Evolutionary conservation across 2,888 invertebrate species (phyloP).

Genomic region (Lottia scabra): DNA sequence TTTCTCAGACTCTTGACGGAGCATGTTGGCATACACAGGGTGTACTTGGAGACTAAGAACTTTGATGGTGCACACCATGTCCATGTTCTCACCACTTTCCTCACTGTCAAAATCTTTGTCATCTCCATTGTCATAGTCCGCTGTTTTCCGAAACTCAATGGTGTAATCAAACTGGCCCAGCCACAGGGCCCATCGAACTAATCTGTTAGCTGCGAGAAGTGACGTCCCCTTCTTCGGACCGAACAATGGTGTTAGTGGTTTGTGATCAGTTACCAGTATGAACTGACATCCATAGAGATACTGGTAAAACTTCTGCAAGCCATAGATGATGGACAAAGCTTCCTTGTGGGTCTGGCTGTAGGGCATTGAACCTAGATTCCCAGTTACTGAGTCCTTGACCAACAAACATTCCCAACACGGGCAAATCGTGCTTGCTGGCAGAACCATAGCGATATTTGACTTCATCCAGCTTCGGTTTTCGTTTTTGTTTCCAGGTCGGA

Average conservation of each 20-base stretch:
- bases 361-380: too few species aligned
- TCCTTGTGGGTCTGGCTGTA: constrained; percentile 28
- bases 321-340: constrained; percentile 26
- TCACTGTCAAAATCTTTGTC: not conserved
- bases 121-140: not conserved
- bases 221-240: constrained; percentile 2
- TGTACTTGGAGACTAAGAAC: too few species aligned
- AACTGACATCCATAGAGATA: constrained; percentile 21
- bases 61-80: too few species aligned
- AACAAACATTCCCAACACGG: too few species aligned
- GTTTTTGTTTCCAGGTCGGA: not conserved
- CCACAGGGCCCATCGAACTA: constrained; percentile 47
- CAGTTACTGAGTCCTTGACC: too few species aligned
- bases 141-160: constrained; percentile 5
- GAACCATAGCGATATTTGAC: not conserved
- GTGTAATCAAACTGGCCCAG: constrained; percentile 61
- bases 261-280: constrained; percentile 17
- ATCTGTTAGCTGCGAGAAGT: constrained; percentile 40
- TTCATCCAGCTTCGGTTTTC: not conserved
- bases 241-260: not conserved
- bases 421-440: too few species aligned
- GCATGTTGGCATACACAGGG: too few species aligned
- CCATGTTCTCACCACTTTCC: too few species aligned
- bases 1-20: too few species aligned
- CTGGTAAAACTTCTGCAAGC: constrained; percentile 26